These are phyloP conservation scores for Sitophilus oryzae DNA, from an alignment of 1,140 invertebrate genomes.

Conservation along the genomic window DNA sequence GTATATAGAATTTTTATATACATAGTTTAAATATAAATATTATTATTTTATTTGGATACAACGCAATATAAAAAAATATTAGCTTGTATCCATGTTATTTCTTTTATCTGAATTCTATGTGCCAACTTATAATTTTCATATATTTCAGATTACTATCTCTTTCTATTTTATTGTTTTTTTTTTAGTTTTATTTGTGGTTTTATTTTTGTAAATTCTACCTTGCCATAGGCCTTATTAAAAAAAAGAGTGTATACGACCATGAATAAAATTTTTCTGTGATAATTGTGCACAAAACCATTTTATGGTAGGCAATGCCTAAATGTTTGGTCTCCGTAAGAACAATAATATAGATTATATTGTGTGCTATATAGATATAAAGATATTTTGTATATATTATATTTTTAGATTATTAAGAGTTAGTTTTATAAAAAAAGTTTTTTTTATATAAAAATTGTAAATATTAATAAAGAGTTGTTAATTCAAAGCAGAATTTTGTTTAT, in stretches of 20 bases:
- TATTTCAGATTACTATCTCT: not conserved
- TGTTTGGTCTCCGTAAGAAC: not conserved
- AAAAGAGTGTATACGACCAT: not conserved
- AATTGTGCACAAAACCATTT: not conserved
- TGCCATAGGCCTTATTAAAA: not conserved
- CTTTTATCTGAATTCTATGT: not conserved
- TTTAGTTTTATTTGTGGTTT: not conserved
- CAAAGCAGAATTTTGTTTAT: too few species aligned
- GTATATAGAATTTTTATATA: too few species aligned
- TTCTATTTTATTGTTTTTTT: not conserved
- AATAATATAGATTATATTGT: not conserved
- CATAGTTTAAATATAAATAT: too few species aligned
- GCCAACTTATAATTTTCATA: not conserved
- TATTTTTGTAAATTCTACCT: not conserved
- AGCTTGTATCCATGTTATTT: too few species aligned
- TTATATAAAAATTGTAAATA: constrained; percentile 2
- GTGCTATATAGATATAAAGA: not conserved
- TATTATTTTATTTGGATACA: too few species aligned
- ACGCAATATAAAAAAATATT: too few species aligned
- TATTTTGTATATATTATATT: too few species aligned
- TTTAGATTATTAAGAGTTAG: too few species aligned
- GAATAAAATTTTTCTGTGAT: not conserved
- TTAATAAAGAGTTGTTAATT: too few species aligned
- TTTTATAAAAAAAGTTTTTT: not conserved
- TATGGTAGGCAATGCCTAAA: not conserved